Conservation (phyloP, 2,113 vertebrate genomes). For the Danio rerio region DNA sequence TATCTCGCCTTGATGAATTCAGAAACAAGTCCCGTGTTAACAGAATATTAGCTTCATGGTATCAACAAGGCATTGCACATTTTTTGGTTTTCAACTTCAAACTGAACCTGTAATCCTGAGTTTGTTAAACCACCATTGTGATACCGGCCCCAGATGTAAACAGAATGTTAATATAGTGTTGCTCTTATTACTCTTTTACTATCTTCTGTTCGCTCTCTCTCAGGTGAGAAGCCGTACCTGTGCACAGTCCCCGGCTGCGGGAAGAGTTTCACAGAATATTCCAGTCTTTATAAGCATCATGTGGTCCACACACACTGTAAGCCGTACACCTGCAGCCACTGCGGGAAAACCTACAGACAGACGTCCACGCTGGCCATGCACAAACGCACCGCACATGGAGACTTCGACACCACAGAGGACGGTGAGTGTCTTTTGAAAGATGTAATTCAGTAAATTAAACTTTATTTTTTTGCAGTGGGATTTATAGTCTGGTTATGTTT, state of each 20-base stretch:
- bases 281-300: conserved; percentile 86
- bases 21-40: no score
- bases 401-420: conserved; percentile 80
- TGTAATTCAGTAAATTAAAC: no score
- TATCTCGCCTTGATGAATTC: no score
- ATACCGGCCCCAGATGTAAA: no score
- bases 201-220: not conserved
- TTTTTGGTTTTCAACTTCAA: no score
- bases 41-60: no score
- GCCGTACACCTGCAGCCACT: conserved; percentile 82
- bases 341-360: conserved; percentile 84
- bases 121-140: no score
- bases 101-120: no score
- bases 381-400: conserved; percentile 80
- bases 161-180: not conserved
- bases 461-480: no score
- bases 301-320: conserved; percentile 88
- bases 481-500: no score
- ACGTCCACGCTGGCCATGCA: conserved; percentile 85
- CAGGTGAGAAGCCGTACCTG: conserved; percentile 85
- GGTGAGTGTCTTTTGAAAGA: no score
- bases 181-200: not conserved
- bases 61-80: no score
- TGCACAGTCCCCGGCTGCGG: conserved; percentile 84
- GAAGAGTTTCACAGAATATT: conserved; percentile 86